These are phyloP conservation scores for Pachymerium ferrugineum DNA, from an alignment of 2,888 invertebrate species.

Conservation along the genomic window DNA sequence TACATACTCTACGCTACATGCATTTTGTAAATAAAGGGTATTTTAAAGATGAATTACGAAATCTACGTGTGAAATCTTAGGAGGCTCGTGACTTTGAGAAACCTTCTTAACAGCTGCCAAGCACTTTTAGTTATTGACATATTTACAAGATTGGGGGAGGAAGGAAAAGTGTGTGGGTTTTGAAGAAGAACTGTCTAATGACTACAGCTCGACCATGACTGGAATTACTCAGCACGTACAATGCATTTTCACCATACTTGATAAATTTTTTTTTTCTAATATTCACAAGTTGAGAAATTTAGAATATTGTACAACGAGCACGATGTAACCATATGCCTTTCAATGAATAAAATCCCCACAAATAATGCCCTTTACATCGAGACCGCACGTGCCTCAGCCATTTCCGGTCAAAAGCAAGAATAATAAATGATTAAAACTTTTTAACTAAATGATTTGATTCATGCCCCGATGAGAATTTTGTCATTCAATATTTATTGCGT, in stretches of 20 bases:
- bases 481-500: background rate
- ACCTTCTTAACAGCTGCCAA: background rate
- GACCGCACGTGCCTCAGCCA: no score
- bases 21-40: no score
- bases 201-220: background rate
- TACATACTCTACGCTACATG: no score
- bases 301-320: no score
- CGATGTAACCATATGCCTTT: no score
- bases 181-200: background rate
- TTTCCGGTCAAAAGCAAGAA: no score
- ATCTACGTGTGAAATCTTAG: background rate
- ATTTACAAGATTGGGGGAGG: background rate
- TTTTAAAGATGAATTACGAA: no score
- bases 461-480: background rate
- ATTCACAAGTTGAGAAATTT: no score
- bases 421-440: conserved; percentile 1
- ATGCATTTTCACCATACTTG: no score
- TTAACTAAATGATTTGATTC: background rate
- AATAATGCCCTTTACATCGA: no score
- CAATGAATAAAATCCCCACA: no score
- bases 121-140: background rate
- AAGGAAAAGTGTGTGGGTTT: background rate
- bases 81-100: background rate
- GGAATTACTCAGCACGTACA: background rate
- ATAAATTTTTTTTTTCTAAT: no score